Conservation (phyloP, 1,140 invertebrate species). For the Zaprionus taronus region DNA sequence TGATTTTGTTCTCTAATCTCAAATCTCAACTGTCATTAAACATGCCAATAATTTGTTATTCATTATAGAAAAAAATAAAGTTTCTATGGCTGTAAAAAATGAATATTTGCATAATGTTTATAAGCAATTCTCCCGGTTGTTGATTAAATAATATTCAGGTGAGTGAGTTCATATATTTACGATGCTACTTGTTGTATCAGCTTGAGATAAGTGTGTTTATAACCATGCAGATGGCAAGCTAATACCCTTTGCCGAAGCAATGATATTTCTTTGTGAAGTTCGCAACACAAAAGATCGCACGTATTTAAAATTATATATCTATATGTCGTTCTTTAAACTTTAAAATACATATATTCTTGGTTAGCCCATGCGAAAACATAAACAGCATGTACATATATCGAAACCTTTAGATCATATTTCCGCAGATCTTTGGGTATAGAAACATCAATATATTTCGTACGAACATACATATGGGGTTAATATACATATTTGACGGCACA, state of each 20-base stretch:
- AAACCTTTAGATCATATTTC: not conserved
- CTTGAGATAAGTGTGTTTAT: not conserved
- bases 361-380: too few relatives aligned
- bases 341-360: too few relatives aligned
- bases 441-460: conserved; percentile 55
- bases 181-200: not conserved
- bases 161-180: not conserved
- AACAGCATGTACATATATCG: not conserved
- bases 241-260: not conserved
- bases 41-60: not conserved
- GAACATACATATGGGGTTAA: conserved; percentile 48
- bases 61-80: not conserved
- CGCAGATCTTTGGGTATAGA: not conserved
- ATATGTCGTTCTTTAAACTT: too few relatives aligned
- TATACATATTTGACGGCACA: conserved; percentile 37
- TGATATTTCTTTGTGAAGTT: not conserved
- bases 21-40: not conserved
- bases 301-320: too few relatives aligned
- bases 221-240: not conserved
- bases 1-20: too few relatives aligned
- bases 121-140: not conserved
- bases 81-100: not conserved
- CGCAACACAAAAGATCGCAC: too few relatives aligned
- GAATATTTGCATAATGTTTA: not conserved
- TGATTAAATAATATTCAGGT: not conserved